Base-by-base conservation (phyloP, 1,140 invertebrate species). In the Brachionus asplanchnoidis region DNA sequence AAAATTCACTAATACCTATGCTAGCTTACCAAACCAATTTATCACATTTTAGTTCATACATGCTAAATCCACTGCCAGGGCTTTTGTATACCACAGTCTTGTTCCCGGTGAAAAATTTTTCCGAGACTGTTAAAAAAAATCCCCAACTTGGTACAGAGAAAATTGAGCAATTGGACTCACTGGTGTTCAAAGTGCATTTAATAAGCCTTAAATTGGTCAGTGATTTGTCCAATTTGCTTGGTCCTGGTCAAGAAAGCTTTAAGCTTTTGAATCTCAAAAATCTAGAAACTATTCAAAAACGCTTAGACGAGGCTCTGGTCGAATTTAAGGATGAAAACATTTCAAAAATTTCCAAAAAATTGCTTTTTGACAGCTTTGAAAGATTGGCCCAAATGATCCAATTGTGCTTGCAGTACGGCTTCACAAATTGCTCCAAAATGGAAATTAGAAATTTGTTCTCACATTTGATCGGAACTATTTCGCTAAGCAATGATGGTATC, bases 31-130 rank as follows among this genome's bases (percentile, higher is more conserved):
- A 82, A 28, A 44, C 79, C n/a, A 82, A 68, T 68, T 17, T 82
- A n/a, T 65, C 53, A 3, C 53, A 82, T 65, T 82, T 68, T 65
- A 80, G 77, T 20, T 80, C 77, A 32, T 80, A 80, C 17, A 80
- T 80, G 53, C 53, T 82, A 1, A 82, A 82, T 46, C 79, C 79
- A 12, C 20, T 82, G 28, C 79, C 79, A 46, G 79, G 53, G 4
- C 53, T 82, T 12, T 23, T 82, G 17, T 65, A 65, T 11, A 82
- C 42, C 0, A 23, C 32, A 11, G 65, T 68, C 26, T 9, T 60
- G n/a, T 68, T 42, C 28, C 79, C 79, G 14, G 26, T 82, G 9
- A 82, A 82, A 65, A 65, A 28, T 20, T 36, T 42, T 46, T 28
- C 53, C 12, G 28, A 82, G 26, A 40, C 9, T 65, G 17, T 17